phyloP scores from a whole-genome alignment of 2,797 vertebrate genomes.

The Microtus californicus region DNA sequence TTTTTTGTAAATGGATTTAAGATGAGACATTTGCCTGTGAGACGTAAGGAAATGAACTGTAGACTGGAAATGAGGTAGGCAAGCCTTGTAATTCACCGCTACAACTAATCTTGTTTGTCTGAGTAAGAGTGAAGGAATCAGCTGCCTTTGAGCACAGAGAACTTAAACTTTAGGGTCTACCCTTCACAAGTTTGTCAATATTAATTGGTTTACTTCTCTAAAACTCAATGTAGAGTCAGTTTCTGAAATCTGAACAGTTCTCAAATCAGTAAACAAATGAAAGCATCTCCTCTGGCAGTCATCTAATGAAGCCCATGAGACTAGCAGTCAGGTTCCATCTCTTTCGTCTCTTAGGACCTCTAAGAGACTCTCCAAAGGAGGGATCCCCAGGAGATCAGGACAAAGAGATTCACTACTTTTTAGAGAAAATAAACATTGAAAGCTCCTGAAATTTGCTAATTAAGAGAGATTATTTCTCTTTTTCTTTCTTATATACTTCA shows the following conservation, averaged over 20 bases:
- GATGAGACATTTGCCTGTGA: background rate
- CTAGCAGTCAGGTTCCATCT: background rate
- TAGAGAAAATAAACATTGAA: conserved; percentile 33
- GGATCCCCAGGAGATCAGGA: background rate
- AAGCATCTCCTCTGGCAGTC: background rate
- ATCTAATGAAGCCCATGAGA: conserved; percentile 69
- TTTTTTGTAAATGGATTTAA: background rate
- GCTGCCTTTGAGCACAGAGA: background rate
- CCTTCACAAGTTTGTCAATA: background rate
- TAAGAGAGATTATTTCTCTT: background rate
- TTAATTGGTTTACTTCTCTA: background rate
- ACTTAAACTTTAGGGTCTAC: background rate
- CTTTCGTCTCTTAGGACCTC: background rate
- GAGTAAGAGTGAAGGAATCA: background rate
- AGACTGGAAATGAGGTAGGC: background rate
- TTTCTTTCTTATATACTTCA: background rate
- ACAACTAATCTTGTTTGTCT: background rate
- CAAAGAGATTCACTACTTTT: background rate
- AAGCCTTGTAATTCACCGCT: background rate
- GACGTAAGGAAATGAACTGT: background rate
- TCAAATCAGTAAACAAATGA: conserved; percentile 26
- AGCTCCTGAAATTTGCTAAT: conserved; percentile 41
- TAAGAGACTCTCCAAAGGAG: conserved; percentile 15
- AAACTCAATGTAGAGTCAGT: background rate
- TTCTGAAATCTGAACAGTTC: background rate